Evolutionary conservation across 2,797 vertebrate species (phyloP), one percentile per base, ranked within the genome.

Genomic region (Champsocephalus esox): DNA sequence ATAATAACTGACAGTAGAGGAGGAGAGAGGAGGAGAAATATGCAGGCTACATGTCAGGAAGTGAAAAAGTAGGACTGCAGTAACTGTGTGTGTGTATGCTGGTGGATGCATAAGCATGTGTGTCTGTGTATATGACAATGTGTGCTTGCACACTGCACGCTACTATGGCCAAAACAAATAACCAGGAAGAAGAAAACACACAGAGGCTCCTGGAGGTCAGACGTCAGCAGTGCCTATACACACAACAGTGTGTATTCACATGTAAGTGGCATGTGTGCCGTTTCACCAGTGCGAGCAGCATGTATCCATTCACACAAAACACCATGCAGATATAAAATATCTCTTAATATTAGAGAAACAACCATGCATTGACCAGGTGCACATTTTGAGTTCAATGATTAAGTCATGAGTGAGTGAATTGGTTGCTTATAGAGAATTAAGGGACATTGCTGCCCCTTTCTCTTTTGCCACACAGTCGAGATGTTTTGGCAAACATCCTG

Each of bases 181-280:
- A 73, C 85, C 78, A 79, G 67, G 67, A 77, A 86, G 73, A 73
- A 77, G 78, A 91, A 89, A 82, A 88, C 60, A 86, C 86, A 85
- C 63, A 86, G 49, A 79, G 69, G 70, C 79, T 88, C 78, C 73
- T 82, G 78, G 80, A 79, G 78, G 67, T 77, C 80, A 91, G 90
- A 91, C 83, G 81, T 91, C 90, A 92, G 79, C 79, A 61, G 68
- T 48, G 68, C 75, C 87, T 80, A 75, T 89, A 86, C 87, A 92
- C 87, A 87, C 91, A 87, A 34, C 76, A 52, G 79, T 92, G 89
- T 92, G 90, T 92, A 69, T 88, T 92, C 87, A 89, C 90, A 90
- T 43, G 21, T 66, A 87, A 66, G 87, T 92, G 89, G 66, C 80
- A 81, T 92, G 90, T 90, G 89, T 93, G 92, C 84, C 90, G 62